Base-by-base conservation (phyloP, 2,888 invertebrate species). In the Archaeoteleia sp. region DNA sequence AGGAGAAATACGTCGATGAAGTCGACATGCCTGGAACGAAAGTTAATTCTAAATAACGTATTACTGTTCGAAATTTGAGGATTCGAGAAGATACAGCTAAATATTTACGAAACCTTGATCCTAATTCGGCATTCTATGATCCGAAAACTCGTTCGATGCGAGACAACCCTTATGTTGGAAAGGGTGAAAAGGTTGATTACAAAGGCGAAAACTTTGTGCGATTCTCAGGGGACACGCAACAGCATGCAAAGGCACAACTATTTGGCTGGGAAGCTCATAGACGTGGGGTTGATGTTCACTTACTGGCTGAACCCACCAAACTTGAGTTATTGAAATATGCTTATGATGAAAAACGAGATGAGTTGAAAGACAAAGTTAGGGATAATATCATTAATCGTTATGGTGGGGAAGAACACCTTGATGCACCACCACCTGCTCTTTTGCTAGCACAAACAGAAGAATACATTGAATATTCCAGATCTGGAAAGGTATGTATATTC, bases 21-120 rank as follows among this genome's bases (percentile, higher is more conserved):
- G 95, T 95, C 2, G 96, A 96, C 86, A 99, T 99, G 98, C 98
- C 99, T 12, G 98, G 98, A 34, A 98, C 98, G 5, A 98, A 98
- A 88, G 98, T 99, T 40, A 99, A 99, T 81, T 97, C 97, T 1
- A 98, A 99, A 85, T 98, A 99, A 84, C 91, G 99, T 75, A 99
- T 99, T 83, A 99, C 99, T 8, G 98, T 99, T 1, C 89, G 99
- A 76, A 99, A 99, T 87, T 87, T 99, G 74, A 91, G 99, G 77
- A 99, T 99, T 74, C 89, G 99, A 76, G 99, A 99, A 86, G 99
- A 99, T 85, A 98, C 98, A 0, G 99, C 99, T 0, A 99, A 99
- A 87, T 99, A 99, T 86, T 86, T 99, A 68, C 89, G 97, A 57
- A 99, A 99, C 85, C 87, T 99, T 79, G 97, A 98, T 87, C 95